These are phyloP conservation scores for Cyprinodon brontotheroides DNA, from an alignment of 2,113 vertebrate genomes.

Conservation along the genomic window DNA sequence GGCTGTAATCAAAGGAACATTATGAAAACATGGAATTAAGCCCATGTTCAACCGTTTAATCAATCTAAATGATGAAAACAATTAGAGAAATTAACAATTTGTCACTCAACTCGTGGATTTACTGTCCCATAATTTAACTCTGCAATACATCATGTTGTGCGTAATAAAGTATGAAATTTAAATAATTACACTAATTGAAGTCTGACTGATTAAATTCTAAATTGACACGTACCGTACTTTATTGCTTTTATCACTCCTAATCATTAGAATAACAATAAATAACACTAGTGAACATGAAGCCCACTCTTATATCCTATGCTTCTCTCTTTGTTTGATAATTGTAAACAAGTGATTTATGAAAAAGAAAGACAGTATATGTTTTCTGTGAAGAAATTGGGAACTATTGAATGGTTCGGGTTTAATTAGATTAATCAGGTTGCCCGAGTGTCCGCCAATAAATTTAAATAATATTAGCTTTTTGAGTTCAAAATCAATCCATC, in stretches of 20 bases:
- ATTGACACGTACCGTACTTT: neutral
- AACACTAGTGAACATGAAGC: neutral
- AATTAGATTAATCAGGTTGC: constrained; percentile 27
- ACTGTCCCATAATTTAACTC: neutral
- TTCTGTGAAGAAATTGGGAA: neutral
- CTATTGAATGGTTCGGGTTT: no score
- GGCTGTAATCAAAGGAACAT: neutral
- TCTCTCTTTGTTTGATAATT: constrained; percentile 4
- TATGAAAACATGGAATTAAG: neutral
- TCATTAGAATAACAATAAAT: constrained; percentile 14
- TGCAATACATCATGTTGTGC: constrained; percentile 32
- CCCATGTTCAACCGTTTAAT: constrained; percentile 6
- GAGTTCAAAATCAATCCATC: constrained; percentile 21
- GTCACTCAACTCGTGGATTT: neutral
- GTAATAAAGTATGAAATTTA: constrained; percentile 4
- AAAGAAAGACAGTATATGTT: neutral
- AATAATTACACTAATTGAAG: constrained; percentile 21
- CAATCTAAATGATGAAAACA: constrained; percentile 19
- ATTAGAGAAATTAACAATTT: constrained; percentile 30
- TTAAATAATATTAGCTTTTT: neutral
- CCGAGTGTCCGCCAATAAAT: constrained; percentile 31
- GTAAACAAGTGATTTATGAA: constrained; percentile 1
- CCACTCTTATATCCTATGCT: neutral
- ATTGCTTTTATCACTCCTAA: neutral
- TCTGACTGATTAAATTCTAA: constrained; percentile 4